Evolutionary conservation across 2,113 vertebrate species (phyloP).

Genomic region (Lota lota): DNA sequence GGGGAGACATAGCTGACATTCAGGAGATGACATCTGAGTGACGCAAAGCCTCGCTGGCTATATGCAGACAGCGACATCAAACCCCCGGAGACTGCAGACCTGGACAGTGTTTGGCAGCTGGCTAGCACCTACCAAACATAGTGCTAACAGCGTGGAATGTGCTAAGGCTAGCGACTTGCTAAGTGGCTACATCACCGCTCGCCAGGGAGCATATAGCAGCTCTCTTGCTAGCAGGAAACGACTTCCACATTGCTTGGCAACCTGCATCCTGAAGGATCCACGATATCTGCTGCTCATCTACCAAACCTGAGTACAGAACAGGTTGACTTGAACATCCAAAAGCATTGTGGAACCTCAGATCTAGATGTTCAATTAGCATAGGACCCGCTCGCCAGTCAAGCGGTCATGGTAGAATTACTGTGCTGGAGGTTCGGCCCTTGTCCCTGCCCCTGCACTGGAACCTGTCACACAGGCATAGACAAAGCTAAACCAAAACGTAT

Average conservation of each 20-base stretch:
- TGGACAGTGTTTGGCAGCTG: slow-evolving; percentile 37
- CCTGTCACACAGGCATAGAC: slow-evolving; percentile 63
- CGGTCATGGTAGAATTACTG: slow-evolving; percentile 66
- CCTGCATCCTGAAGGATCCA: background rate
- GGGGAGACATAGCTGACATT: slow-evolving; percentile 43
- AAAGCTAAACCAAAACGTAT: slow-evolving; percentile 66
- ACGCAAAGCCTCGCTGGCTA: slow-evolving; percentile 41
- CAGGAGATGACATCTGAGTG: slow-evolving; percentile 57
- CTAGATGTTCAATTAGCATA: slow-evolving; percentile 30
- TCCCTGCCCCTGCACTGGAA: slow-evolving; percentile 66
- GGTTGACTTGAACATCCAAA: background rate
- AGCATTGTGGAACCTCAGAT: slow-evolving; percentile 10
- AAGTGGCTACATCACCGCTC: slow-evolving; percentile 3
- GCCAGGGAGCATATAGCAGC: too few relatives aligned
- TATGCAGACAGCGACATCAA: slow-evolving; percentile 44
- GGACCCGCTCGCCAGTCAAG: slow-evolving; percentile 36
- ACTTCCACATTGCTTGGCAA: background rate
- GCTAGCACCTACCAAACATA: slow-evolving; percentile 16
- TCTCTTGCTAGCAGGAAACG: too few relatives aligned
- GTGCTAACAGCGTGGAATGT: slow-evolving; percentile 24
- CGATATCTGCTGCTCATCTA: background rate
- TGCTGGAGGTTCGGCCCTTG: slow-evolving; percentile 58
- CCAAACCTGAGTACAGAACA: background rate
- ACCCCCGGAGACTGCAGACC: slow-evolving; percentile 19
- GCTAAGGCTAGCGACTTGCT: slow-evolving; percentile 23